phyloP scores from a whole-genome alignment of 2,888 invertebrate species.

The Litoditis marina region DNA sequence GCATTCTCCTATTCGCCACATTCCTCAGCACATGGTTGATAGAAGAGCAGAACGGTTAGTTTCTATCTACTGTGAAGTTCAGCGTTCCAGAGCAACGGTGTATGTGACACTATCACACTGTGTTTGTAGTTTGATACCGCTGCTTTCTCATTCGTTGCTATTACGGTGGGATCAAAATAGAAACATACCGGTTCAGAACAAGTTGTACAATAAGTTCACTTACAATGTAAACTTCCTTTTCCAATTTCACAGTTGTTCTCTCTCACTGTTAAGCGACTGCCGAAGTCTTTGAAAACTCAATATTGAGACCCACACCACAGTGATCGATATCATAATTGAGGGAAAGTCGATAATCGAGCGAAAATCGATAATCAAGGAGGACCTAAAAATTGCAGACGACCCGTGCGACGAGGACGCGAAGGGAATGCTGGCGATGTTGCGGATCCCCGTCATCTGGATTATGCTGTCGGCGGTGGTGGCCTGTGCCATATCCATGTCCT shows the following conservation, averaged over 20 bases:
- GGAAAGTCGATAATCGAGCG: too few species aligned
- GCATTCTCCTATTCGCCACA: constrained; percentile 48
- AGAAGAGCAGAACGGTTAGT: constrained; percentile 46
- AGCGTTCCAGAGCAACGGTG: too few species aligned
- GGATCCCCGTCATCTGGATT: constrained; percentile 56
- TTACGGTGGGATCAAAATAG: too few species aligned
- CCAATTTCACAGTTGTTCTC: not conserved
- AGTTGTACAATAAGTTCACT: too few species aligned
- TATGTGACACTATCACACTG: too few species aligned
- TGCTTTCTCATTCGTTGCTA: too few species aligned
- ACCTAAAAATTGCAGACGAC: constrained; percentile 33
- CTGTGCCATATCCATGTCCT: constrained; percentile 65
- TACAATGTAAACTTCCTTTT: not conserved
- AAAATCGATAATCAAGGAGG: too few species aligned
- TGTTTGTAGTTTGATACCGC: too few species aligned
- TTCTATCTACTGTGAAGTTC: not conserved
- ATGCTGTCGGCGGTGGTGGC: constrained; percentile 56
- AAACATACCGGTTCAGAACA: too few species aligned
- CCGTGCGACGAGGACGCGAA: constrained; percentile 26
- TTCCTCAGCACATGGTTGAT: constrained; percentile 45
- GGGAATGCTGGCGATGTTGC: constrained; percentile 57
- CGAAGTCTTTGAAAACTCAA: not conserved
- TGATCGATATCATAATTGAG: too few species aligned
- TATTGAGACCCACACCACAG: too few species aligned
- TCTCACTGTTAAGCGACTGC: not conserved